phyloP scores from a whole-genome alignment of 2,888 invertebrate genomes.

The Xanthorhoe designata region DNA sequence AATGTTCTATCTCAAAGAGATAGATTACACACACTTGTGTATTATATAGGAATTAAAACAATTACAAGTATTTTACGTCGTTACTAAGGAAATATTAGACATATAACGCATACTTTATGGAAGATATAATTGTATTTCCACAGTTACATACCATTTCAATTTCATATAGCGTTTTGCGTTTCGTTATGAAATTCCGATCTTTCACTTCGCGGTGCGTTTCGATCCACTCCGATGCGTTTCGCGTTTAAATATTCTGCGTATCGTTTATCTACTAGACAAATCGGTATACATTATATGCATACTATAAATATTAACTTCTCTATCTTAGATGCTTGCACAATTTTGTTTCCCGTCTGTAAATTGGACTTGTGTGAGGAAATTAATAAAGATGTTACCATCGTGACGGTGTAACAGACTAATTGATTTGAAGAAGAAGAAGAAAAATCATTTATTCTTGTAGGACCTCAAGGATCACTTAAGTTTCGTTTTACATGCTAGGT shows the following conservation, averaged over 20 bases:
- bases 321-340: neutral
- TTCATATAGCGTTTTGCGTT: slow-evolving; percentile 20
- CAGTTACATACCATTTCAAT: slow-evolving; percentile 20
- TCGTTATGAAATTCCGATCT: slow-evolving; percentile 33
- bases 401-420: no score
- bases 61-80: no score
- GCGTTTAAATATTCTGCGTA: slow-evolving; percentile 31
- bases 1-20: no score
- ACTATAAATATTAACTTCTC: slow-evolving; percentile 3
- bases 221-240: slow-evolving; percentile 19
- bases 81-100: no score
- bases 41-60: no score
- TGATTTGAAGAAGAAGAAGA: no score
- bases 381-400: no score
- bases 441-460: no score
- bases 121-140: slow-evolving; percentile 3
- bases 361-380: neutral
- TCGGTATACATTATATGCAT: slow-evolving; percentile 17
- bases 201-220: slow-evolving; percentile 36
- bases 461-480: no score
- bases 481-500: no score
- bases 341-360: neutral
- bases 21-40: no score
- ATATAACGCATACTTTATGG: no score
- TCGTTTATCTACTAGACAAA: slow-evolving; percentile 25